Evolutionary conservation across 1,140 invertebrate genomes (phyloP), one percentile per base, ranked within the genome.

Genomic region (Rhynchophorus ferrugineus): DNA sequence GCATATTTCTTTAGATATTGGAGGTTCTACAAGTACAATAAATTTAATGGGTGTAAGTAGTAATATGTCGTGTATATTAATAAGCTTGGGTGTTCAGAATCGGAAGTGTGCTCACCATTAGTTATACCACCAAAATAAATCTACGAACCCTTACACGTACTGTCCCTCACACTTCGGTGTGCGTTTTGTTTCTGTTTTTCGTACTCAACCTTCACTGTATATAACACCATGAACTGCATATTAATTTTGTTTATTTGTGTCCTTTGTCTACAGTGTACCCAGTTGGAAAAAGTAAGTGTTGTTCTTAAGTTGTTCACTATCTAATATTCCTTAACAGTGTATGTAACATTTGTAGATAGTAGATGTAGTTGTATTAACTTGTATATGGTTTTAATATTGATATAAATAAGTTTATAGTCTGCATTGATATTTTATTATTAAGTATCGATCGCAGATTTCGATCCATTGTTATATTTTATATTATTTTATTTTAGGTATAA

Each of bases 241-340:
- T 42, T 21, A 24, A 36, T 50, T 57, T 58, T 61, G 55, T n/a
- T n/a, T 54, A 35, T 53, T 59, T 62, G 56, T 61, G 57, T 49
- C 58, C 37, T 52, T 54, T 62, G 47, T 62, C 58, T 60, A 53
- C 65, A 67, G 68, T 61, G 51, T 67, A 42, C 56, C 65, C 24
- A 64, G 53, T 61, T 68, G 68, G 66, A 68, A 61, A 60, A 68
- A 69, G 68, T 69, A 69, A 69, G 68, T 69, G 61, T 44, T 52
- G 33, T 44, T 21, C 13, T 43, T 43, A 18, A 17, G 18, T 14
- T 63, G 58, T 62, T 57, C 48, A 62, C 51, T 56, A 47, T 61
- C 43, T 45, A 52, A 52, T 29, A 29, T 29, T 6, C 11, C 34
- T 22, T n/a, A 36, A 21, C 39, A 13, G 9, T 52, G 17, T 29